Conservation (phyloP, 1,140 invertebrate species). For the Drosophila nigromelanica region DNA sequence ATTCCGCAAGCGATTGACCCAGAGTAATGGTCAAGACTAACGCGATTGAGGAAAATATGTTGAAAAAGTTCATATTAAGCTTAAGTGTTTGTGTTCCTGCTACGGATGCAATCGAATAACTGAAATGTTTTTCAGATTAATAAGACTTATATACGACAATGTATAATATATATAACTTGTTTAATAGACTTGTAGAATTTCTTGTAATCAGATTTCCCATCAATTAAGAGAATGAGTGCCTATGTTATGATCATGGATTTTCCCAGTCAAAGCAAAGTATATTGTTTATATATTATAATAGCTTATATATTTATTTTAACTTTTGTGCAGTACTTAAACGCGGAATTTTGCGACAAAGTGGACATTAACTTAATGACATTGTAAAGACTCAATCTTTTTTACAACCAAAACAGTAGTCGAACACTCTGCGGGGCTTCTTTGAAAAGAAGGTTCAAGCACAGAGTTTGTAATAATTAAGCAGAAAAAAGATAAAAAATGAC, state of each 20-base stretch:
- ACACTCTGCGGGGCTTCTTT: slow-evolving; percentile 14
- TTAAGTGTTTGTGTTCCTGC: background rate
- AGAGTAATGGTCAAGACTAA: background rate
- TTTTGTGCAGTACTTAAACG: too few relatives aligned
- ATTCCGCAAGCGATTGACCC: background rate
- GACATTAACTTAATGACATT: slow-evolving; percentile 5
- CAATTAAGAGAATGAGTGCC: too few relatives aligned
- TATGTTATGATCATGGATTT: too few relatives aligned
- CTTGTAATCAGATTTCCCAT: too few relatives aligned
- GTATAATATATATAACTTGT: too few relatives aligned
- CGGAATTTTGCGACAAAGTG: background rate
- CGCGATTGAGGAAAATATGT: background rate
- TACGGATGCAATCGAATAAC: background rate
- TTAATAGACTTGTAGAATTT: too few relatives aligned
- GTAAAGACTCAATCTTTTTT: slow-evolving; percentile 11
- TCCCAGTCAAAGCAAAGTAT: too few relatives aligned
- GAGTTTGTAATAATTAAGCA: slow-evolving; percentile 16
- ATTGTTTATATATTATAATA: too few relatives aligned
- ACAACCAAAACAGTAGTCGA: slow-evolving; percentile 32
- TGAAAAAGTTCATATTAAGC: background rate
- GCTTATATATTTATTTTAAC: background rate
- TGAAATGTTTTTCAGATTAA: background rate
- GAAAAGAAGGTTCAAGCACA: background rate
- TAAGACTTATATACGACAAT: background rate
- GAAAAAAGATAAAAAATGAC: slow-evolving; percentile 22